Conservation (phyloP, 2,113 vertebrate species). For the Anguilla japonica region DNA sequence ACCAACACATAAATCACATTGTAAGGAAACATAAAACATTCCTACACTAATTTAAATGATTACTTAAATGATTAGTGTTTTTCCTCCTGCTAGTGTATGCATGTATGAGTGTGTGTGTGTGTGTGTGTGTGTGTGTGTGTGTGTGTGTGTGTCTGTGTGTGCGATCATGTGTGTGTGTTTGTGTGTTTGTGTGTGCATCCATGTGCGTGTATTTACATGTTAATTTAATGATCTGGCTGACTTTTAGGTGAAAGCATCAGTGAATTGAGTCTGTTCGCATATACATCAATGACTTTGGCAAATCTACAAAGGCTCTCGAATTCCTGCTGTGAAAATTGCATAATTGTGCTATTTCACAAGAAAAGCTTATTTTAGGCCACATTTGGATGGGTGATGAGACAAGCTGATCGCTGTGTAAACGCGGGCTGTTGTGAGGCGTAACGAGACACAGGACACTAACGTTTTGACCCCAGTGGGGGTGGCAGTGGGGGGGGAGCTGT, state of each 20-base stretch:
- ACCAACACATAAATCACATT: neutral
- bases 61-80: neutral
- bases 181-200: neutral
- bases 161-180: neutral
- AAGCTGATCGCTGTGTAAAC: constrained; percentile 52
- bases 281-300: neutral
- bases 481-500: constrained; percentile 61
- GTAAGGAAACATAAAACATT: neutral
- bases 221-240: neutral
- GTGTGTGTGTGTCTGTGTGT: neutral
- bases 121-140: no score
- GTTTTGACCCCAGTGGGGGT: constrained; percentile 69
- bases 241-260: neutral
- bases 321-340: constrained; percentile 1
- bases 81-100: neutral
- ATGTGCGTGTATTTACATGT: neutral
- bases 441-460: constrained; percentile 51
- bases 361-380: neutral
- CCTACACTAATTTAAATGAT: neutral
- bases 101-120: no score
- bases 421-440: constrained; percentile 36
- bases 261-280: neutral
- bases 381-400: constrained; percentile 53
- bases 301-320: neutral
- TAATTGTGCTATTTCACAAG: neutral